Conservation (phyloP, 2,797 vertebrate genomes). For the Pristis pectinata region DNA sequence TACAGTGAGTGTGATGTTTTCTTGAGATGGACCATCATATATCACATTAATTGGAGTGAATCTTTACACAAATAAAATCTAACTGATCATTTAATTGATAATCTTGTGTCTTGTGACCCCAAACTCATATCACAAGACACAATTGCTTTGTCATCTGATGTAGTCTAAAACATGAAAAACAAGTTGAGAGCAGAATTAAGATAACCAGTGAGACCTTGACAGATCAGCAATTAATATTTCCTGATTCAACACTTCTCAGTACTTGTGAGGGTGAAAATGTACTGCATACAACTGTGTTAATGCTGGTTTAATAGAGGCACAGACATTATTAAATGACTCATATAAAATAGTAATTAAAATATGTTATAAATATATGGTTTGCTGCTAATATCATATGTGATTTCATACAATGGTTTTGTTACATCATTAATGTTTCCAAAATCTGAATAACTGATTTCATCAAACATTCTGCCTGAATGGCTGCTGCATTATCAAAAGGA, state of each 20-base stretch:
- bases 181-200: neutral
- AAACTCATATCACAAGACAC: neutral
- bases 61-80: neutral
- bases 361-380: neutral
- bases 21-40: neutral
- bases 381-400: neutral
- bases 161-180: neutral
- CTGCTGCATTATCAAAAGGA: neutral
- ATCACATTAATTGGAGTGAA: neutral
- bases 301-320: neutral
- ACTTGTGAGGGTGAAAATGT: neutral
- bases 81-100: neutral
- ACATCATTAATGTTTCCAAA: neutral
- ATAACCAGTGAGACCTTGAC: neutral
- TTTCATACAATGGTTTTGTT: neutral
- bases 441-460: neutral
- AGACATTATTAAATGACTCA: neutral
- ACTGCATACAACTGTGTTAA: neutral
- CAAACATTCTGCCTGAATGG: neutral
- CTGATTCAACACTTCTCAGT: neutral
- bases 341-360: neutral
- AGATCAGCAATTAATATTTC: neutral
- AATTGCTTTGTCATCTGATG: neutral
- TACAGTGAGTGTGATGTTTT: neutral
- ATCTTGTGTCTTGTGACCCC: neutral